Evolutionary conservation across 1,140 invertebrate species (phyloP).

Genomic region (Orchesella cincta): DNA sequence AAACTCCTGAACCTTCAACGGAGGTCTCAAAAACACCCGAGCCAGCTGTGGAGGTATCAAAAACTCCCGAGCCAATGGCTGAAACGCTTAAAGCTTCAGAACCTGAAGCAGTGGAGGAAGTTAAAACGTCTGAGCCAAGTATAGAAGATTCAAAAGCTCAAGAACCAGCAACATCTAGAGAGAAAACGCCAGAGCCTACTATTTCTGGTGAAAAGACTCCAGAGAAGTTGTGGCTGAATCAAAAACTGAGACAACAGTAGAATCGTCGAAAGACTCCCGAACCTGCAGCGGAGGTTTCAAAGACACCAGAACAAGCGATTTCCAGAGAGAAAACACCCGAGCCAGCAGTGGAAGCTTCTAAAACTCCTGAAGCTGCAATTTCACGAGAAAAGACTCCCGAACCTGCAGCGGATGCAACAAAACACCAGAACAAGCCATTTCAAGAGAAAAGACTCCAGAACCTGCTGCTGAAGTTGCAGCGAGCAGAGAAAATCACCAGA

Average conservation of each 20-base stretch:
- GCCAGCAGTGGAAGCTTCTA: slow-evolving; percentile 55
- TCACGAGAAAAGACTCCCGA: background rate
- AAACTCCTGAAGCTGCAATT: slow-evolving; percentile 60
- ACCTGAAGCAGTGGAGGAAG: too few species aligned
- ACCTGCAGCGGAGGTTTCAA: background rate
- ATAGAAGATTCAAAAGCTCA: too few species aligned
- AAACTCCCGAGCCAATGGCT: too few species aligned
- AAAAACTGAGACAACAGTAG: slow-evolving; percentile 66
- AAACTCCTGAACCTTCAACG: too few species aligned
- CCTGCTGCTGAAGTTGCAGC: background rate
- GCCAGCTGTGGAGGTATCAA: too few species aligned
- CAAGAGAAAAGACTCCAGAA: background rate
- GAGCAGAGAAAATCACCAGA: too few species aligned
- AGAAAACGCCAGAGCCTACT: slow-evolving; percentile 2
- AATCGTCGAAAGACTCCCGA: background rate
- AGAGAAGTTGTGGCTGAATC: too few species aligned
- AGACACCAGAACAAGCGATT: background rate
- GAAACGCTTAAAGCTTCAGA: too few species aligned
- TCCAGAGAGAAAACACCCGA: background rate
- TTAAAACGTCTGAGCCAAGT: too few species aligned
- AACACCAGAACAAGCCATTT: background rate
- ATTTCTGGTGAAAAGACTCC: slow-evolving; percentile 8
- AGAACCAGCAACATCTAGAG: background rate
- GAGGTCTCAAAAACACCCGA: too few species aligned
- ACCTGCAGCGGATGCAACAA: background rate